Evolutionary conservation across 1,140 invertebrate genomes (phyloP).

Genomic region (Trichoplusia ni): DNA sequence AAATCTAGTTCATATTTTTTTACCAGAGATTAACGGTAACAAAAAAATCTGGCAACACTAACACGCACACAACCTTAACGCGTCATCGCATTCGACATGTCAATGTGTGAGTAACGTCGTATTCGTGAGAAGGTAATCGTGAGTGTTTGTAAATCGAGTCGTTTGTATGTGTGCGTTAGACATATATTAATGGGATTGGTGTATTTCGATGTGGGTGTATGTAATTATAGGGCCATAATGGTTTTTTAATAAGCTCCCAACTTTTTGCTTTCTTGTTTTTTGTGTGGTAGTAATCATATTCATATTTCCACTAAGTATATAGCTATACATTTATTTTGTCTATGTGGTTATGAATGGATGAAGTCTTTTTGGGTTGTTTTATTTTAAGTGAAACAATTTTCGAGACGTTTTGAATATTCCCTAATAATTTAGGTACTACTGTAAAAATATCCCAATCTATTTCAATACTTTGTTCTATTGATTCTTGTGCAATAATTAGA

Average conservation of each 20-base stretch:
- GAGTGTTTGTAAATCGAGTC: background rate
- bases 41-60: conserved; percentile 35
- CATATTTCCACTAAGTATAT: conserved; percentile 30
- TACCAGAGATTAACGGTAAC: conserved; percentile 16
- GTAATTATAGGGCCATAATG: conserved; percentile 72
- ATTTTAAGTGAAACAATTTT: background rate
- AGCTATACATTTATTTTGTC: conserved; percentile 5
- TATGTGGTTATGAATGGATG: background rate
- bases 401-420: background rate
- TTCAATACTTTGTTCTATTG: too few relatives aligned
- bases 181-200: conserved; percentile 72
- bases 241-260: conserved; percentile 71
- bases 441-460: too few relatives aligned
- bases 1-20: background rate
- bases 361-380: background rate
- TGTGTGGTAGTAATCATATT: conserved; percentile 21
- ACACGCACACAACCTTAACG: conserved; percentile 14
- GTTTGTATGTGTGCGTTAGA: conserved; percentile 53
- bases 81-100: conserved; percentile 16
- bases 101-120: conserved; percentile 40
- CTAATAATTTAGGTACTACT: background rate
- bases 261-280: conserved; percentile 43
- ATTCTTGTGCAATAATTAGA: too few relatives aligned
- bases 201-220: conserved; percentile 63
- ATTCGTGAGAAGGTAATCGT: conserved; percentile 36